Evolutionary conservation across 2,113 vertebrate species (phyloP), one percentile per base, ranked within the genome.

Genomic region (Enhydra lutris): DNA sequence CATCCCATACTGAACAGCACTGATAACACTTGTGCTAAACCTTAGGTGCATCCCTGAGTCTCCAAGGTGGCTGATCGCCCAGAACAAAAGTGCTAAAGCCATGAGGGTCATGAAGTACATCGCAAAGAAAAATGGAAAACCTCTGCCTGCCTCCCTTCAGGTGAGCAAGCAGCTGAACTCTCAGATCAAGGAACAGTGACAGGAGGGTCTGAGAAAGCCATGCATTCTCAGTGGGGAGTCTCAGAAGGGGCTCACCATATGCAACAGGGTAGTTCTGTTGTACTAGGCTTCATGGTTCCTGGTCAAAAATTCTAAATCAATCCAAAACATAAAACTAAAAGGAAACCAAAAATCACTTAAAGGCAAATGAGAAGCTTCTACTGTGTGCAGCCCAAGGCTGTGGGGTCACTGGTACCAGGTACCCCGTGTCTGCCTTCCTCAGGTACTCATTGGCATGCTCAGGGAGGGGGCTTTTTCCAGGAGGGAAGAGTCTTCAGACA

Each of bases 21-120:
- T 23, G 15, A 5, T 23, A 4, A 71, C 21, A 29, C 7, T 3
- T 52, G 1, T 21, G 7, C 61, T 90, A 24, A n/a, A 3, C 74
- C 42, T 42, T 69, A 98, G 99, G 99, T 99, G 98, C 74, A 92
- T 99, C 0, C 99, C 99, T 2, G 99, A 99, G 88, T 99, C 99
- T 92, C 99, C 99, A 3, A 98, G 99, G 47, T 99, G 99, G 99
- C 96, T 99, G 73, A 98, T 99, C 81, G 98, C 99, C 76, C 99
- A 98, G 98, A 99, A 99, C 17, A 98, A 98, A 97, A 98, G 95
- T 20, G 95, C 93, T 2, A 94, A 98, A 96, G 99, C 99, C 83
- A 95, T 98, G 98, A 98, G 96, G 95, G 97, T 99, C 97, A 31
- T 99, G 23, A 91, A 89, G 2, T 0, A 98, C 78, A 99, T 99